Conservation (phyloP, 2,113 vertebrate species). For the Corythoichthys intestinalis region DNA sequence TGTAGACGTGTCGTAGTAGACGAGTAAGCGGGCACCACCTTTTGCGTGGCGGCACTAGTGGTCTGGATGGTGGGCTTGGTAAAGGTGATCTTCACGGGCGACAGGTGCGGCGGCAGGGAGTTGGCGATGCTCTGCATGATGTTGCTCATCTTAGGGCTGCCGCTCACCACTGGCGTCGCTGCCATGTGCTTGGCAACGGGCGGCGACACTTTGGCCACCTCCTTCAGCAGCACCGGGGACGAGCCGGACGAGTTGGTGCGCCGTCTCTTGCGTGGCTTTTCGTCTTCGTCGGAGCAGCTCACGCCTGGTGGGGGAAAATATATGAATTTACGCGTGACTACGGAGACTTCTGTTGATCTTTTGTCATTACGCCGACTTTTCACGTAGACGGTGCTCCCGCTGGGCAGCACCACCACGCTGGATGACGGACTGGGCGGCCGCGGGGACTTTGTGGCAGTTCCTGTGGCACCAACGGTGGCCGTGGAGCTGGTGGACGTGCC, state of each 20-base stretch:
- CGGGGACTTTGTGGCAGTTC: slow-evolving; percentile 86
- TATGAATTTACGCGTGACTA: neutral
- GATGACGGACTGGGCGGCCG: slow-evolving; percentile 94
- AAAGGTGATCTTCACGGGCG: slow-evolving; percentile 99
- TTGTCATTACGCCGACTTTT: slow-evolving; percentile 82
- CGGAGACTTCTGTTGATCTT: neutral
- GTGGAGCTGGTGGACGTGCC: slow-evolving; percentile 87
- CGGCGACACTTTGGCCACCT: slow-evolving; percentile 83
- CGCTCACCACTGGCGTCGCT: slow-evolving; percentile 85
- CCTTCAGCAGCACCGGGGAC: slow-evolving; percentile 92
- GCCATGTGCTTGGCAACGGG: slow-evolving; percentile 89
- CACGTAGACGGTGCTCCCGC: slow-evolving; percentile 94
- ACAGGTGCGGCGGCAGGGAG: slow-evolving; percentile 96
- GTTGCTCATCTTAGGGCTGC: slow-evolving; percentile 98
- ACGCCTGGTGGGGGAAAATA: slow-evolving; percentile 73
- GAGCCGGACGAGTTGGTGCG: slow-evolving; percentile 95
- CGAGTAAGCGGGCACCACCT: slow-evolving; percentile 61
- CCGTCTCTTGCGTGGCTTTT: slow-evolving; percentile 95
- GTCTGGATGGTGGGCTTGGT: slow-evolving; percentile 95
- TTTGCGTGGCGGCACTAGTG: slow-evolving; percentile 92
- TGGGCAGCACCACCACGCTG: slow-evolving; percentile 94
- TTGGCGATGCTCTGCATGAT: slow-evolving; percentile 99
- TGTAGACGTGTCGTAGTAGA: neutral
- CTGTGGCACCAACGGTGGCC: slow-evolving; percentile 78
- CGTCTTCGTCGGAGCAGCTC: slow-evolving; percentile 96